A percentile compares a stretch with the other conserved stretches of the same genome.
Conservation (phyloP, 92 coral and sea anemone species). For the Heliopora coerulea region DNA sequence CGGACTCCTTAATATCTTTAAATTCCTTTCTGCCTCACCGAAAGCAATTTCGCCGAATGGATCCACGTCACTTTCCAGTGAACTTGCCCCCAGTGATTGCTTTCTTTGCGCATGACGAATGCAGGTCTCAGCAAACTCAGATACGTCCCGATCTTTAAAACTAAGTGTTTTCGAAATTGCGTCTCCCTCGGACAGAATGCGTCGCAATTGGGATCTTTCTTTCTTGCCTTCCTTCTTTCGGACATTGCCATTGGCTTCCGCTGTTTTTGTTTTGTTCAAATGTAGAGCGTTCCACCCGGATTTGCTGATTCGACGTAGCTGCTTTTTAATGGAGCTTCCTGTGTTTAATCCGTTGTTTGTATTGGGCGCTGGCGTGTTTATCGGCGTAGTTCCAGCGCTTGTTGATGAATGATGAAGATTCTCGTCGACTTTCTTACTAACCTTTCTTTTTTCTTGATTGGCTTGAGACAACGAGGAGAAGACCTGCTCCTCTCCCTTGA, state of each 20-base stretch:
- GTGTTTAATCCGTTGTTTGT: slow-evolving; percentile 29
- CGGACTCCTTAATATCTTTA: neutral
- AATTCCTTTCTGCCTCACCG: neutral
- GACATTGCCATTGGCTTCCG: neutral
- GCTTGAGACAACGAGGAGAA: neutral
- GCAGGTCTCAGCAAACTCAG: slow-evolving; percentile 68
- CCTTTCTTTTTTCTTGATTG: neutral
- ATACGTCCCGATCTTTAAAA: slow-evolving; percentile 61
- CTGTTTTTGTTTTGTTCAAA: neutral
- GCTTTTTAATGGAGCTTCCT: neutral
- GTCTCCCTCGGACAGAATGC: slow-evolving; percentile 58
- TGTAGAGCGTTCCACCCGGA: neutral
- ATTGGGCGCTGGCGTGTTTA: neutral
- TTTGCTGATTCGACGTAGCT: neutral
- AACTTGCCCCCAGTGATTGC: neutral
- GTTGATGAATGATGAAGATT: slow-evolving; percentile 12
- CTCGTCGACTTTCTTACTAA: neutral
- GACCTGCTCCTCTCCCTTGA: neutral
- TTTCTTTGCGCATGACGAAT: slow-evolving; percentile 67
- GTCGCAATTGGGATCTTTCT: slow-evolving; percentile 13
- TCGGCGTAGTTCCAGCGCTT: neutral
- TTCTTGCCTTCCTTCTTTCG: neutral
- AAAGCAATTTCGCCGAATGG: neutral
- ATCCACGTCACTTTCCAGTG: neutral
- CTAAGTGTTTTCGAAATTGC: slow-evolving; percentile 31